phyloP scores from a whole-genome alignment of 2,797 vertebrate genomes.

The Menidia menidia region DNA sequence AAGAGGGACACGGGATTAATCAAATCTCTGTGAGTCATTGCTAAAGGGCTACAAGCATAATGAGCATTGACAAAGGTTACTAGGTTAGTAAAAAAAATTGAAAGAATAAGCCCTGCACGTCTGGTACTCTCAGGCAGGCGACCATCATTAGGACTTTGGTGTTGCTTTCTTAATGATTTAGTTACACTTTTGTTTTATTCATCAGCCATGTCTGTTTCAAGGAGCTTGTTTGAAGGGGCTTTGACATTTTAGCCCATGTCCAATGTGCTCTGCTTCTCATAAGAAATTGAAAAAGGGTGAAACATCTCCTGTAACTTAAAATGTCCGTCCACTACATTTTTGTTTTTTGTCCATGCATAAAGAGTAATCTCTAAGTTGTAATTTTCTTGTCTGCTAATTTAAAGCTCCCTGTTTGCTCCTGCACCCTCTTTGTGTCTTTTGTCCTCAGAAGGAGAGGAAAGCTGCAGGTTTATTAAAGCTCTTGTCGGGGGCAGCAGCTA shows the following conservation, averaged over 20 bases:
- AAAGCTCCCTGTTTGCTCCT: not conserved
- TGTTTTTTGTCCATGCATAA: not conserved
- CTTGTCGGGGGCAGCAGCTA: slow-evolving; percentile 92
- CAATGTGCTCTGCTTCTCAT: no score
- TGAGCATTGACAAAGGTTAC: no score
- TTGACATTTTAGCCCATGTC: not conserved
- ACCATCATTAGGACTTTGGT: not conserved
- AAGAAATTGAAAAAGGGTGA: no score
- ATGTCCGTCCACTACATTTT: not conserved
- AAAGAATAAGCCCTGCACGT: no score
- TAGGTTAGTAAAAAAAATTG: no score
- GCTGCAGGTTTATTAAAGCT: slow-evolving; percentile 93
- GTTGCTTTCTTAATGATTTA: not conserved
- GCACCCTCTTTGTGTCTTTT: not conserved
- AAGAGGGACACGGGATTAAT: not conserved
- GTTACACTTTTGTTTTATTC: not conserved
- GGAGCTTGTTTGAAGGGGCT: not conserved
- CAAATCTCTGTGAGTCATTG: not conserved
- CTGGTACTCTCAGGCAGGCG: not conserved
- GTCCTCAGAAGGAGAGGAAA: slow-evolving; percentile 94
- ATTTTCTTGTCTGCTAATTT: no score
- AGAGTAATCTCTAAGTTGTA: no score
- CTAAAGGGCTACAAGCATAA: not conserved
- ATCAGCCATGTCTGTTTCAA: not conserved
- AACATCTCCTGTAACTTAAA: not conserved